Evolutionary conservation across 1,140 invertebrate species (phyloP).

Genomic region (Ladona fulva): DNA sequence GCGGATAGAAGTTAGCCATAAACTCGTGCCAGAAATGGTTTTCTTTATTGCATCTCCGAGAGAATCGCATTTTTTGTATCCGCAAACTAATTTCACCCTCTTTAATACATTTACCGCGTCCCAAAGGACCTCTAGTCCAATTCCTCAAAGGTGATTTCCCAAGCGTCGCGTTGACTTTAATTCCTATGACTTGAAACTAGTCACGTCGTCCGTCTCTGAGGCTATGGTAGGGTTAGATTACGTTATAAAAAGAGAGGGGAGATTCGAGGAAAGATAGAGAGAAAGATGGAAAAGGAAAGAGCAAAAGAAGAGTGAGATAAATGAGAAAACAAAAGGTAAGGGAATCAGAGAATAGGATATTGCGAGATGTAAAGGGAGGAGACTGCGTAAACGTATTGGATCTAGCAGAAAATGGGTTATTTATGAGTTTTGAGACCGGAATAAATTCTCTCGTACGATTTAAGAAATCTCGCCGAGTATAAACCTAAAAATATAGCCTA

Average conservation of each 20-base stretch:
- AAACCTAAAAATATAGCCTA: no score
- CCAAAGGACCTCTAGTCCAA: background rate
- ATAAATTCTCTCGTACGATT: no score
- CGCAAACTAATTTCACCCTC: background rate
- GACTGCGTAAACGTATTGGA: background rate
- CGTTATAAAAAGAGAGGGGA: background rate
- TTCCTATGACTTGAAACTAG: constrained; percentile 1
- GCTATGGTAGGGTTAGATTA: background rate
- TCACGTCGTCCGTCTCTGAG: background rate
- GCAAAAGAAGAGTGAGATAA: background rate
- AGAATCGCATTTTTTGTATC: background rate
- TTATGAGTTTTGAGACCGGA: no score
- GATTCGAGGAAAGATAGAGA: background rate
- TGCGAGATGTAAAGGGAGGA: background rate
- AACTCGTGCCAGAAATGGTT: no score
- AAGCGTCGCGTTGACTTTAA: background rate
- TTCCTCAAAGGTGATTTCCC: constrained; percentile 8
- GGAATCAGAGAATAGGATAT: background rate
- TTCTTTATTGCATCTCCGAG: background rate
- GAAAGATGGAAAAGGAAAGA: background rate
- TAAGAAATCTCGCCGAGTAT: no score
- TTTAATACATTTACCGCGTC: background rate
- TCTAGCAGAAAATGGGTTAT: no score
- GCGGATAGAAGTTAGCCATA: no score
- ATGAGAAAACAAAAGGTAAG: background rate